Evolutionary conservation across 2,888 invertebrate genomes (phyloP), one percentile per base, ranked within the genome.

Genomic region (Diaperis boleti): DNA sequence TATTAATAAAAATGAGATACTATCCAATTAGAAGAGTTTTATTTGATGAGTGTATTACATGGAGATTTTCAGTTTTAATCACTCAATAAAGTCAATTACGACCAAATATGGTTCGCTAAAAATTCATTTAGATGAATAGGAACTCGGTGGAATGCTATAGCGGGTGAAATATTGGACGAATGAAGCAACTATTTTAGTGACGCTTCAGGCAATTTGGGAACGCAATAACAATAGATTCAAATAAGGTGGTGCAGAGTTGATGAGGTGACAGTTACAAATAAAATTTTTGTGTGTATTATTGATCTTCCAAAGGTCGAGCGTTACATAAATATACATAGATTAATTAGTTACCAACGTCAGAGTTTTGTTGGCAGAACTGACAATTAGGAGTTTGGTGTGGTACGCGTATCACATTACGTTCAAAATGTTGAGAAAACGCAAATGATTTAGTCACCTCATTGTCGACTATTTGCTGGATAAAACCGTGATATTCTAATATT

Each of bases 1-100:
- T 59, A 57, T 57, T 37, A 37, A 57, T 57, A 49, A 35, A 26
- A 29, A 33, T 33, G 33, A 11, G 10, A 26, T 5, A 11, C 33
- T 33, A 5, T 33, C 33, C 13, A 33, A 33, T 33, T 33, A 10
- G 33, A 4, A 13, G 4, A 33, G n/a, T 1, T 7, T 31, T 31
- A 31, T 33, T 33, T 5, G 0, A 33, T 10, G 5, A 5, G 5
- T 11, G 11, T 13, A 13, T 10, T 13, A 13, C n/a, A 2, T 11
- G 11, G 33, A 2, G n/a, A 33, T 11, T n/a, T 33, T 33, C 33
- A 11, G 11, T 33, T 33, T 33, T 33, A 33, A 33, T 33, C 11
- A 33, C 10, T 33, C 2, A 33, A 11, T 33, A 33, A 33, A 33
- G 33, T 10, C 33, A 33, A 33, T 33, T 4, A 11, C 1, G 33